Base-by-base conservation (phyloP, 2,888 invertebrate species). In the Agrochola lychnidis region DNA sequence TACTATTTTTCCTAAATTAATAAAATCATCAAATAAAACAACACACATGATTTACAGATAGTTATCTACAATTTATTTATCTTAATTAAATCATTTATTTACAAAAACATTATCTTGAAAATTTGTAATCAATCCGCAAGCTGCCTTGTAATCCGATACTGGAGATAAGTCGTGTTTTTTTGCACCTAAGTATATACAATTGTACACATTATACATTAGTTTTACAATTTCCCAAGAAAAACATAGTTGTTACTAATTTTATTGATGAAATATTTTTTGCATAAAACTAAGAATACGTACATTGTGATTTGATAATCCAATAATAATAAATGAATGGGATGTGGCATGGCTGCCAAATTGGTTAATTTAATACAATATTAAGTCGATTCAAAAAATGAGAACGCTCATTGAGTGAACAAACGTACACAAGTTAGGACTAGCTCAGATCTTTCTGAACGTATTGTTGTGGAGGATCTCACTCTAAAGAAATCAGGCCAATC, bases 1-100 rank as follows among this genome's bases (percentile, higher is more conserved):
- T 1, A 6, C 5, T 12, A n/a, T 22, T 30, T 12, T 4, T 42
- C 10, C 10, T 19, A 53, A 9, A 40, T 40, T 25, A 16, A 30
- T 40, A 7, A 71, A 42, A 67, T 12, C 22, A 7, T 45, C 2
- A 56, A 62, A 72, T 71, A 16, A 80, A 80, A 78, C 16, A 14
- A 51, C 42, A 51, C 42, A 51, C 22, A 22, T 45, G 1, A 62
- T 63, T 22, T 40, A 22, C 10, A 56, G 19, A 19, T 5, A 30
- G 4, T 0, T 40, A 45, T 48, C 2, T n/a, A 30, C 25, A 19
- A 40, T 69, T 68, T 25, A 30, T 36, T 78, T 51, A n/a, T 61
- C 7, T 68, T 51, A 30, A 30, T 25, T 53, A 48, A 40, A 40
- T 53, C 25, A 7, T 48, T 25, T 70, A 56, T 40, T 53, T 16